Conservation (phyloP, 2,113 vertebrate genomes). For the Lynx canadensis region DNA sequence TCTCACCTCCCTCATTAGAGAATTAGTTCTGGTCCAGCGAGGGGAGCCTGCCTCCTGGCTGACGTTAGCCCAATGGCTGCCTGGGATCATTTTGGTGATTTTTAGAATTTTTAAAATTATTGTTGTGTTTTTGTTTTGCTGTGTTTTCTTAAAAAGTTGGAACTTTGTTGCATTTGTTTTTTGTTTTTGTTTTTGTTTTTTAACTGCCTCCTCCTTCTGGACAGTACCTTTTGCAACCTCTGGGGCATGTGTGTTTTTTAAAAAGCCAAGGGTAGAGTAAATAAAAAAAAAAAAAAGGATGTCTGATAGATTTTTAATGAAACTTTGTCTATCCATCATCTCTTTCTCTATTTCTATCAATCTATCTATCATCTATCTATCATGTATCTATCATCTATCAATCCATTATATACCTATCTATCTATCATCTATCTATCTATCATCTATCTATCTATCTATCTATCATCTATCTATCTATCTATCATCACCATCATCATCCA, state of each 20-base stretch:
- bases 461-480: too few relatives aligned
- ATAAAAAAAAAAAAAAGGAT: neutral
- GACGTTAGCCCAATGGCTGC: constrained; percentile 17
- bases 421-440: too few relatives aligned
- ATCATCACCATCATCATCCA: too few relatives aligned
- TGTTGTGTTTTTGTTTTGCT: neutral
- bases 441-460: too few relatives aligned
- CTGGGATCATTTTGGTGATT: neutral
- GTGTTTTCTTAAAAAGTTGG: neutral
- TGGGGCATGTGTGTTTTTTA: neutral
- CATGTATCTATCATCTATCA: too few relatives aligned
- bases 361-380: too few relatives aligned
- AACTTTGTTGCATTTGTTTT: neutral
- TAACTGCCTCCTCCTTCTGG: neutral
- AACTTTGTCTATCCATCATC: too few relatives aligned
- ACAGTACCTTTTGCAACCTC: neutral
- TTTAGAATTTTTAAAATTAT: neutral
- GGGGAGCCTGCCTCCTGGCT: constrained; percentile 62
- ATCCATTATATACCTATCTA: too few relatives aligned
- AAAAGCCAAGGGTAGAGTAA: neutral
- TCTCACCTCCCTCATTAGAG: constrained; percentile 81
- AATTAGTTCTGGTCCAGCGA: constrained; percentile 78
- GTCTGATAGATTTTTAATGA: neutral
- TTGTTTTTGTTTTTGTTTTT: neutral
- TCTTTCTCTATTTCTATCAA: neutral